phyloP scores from a whole-genome alignment of 2,113 vertebrate genomes.

The Myrmophylax atrothorax region DNA sequence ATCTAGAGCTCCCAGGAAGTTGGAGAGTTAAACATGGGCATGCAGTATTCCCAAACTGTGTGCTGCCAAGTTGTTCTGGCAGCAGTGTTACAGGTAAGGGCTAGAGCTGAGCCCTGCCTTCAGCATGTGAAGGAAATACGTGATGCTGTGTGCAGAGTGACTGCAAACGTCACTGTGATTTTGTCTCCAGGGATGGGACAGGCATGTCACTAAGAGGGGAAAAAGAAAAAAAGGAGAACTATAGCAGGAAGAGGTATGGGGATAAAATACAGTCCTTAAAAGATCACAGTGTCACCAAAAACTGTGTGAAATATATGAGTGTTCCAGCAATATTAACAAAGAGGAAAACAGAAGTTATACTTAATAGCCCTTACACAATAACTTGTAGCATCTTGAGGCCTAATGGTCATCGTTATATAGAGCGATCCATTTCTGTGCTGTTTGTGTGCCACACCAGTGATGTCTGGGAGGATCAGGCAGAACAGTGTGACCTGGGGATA shows the following conservation, averaged over 20 bases:
- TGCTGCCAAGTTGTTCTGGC: background rate
- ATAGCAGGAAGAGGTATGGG: background rate
- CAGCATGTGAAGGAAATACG: background rate
- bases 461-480: background rate
- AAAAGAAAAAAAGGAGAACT: background rate
- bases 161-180: fast-evolving
- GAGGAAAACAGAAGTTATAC: background rate
- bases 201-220: fast-evolving
- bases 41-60: background rate
- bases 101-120: background rate
- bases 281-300: background rate
- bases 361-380: background rate
- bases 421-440: background rate
- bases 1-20: background rate
- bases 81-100: background rate
- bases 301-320: background rate
- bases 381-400: conserved; percentile 13
- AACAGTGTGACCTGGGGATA: conserved; percentile 20
- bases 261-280: background rate
- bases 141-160: background rate
- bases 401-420: background rate
- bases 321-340: conserved; percentile 22
- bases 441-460: background rate
- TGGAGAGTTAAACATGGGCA: background rate
- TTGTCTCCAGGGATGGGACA: background rate